Evolutionary conservation across 1,140 invertebrate species (phyloP).

Genomic region (Bilobella aurantiaca): DNA sequence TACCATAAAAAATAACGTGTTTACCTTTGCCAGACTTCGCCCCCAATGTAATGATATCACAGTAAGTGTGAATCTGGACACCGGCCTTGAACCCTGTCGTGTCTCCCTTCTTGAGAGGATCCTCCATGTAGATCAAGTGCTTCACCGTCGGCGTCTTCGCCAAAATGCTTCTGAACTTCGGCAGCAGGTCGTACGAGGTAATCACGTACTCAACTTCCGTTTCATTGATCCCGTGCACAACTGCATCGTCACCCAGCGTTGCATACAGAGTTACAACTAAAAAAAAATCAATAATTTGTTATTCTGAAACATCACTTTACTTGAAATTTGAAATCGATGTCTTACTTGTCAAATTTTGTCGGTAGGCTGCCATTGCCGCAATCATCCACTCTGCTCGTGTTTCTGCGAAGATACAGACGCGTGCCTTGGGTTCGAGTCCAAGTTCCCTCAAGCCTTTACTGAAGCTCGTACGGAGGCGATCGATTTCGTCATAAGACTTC

Average conservation of each 20-base stretch:
- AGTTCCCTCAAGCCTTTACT: conserved; percentile 61
- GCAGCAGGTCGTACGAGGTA: conserved; percentile 74
- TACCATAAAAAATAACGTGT: too few species aligned
- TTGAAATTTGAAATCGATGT: conserved; percentile 4
- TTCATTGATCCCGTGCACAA: conserved; percentile 90
- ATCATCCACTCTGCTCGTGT: conserved; percentile 96
- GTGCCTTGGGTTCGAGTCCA: conserved; percentile 41
- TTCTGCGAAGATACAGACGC: conserved; percentile 88
- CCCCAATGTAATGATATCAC: conserved; percentile 46
- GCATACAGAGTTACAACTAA: conserved; percentile 91
- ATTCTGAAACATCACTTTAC: background rate
- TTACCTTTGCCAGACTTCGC: conserved; percentile 41
- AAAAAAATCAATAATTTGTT: conserved; percentile 21
- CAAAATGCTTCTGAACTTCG: conserved; percentile 74
- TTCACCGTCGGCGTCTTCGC: conserved; percentile 56
- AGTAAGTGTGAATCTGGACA: conserved; percentile 55
- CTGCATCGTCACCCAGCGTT: conserved; percentile 89
- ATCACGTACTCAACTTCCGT: conserved; percentile 85
- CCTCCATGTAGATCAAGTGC: conserved; percentile 79
- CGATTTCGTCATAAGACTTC: conserved; percentile 72
- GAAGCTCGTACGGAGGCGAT: conserved; percentile 60
- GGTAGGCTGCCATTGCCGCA: conserved; percentile 84
- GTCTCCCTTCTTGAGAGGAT: conserved; percentile 62
- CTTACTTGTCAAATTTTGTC: conserved; percentile 71
- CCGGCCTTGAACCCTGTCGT: conserved; percentile 55